Conservation (phyloP, 2,888 invertebrate genomes). For the Lampropteryx suffumata region DNA sequence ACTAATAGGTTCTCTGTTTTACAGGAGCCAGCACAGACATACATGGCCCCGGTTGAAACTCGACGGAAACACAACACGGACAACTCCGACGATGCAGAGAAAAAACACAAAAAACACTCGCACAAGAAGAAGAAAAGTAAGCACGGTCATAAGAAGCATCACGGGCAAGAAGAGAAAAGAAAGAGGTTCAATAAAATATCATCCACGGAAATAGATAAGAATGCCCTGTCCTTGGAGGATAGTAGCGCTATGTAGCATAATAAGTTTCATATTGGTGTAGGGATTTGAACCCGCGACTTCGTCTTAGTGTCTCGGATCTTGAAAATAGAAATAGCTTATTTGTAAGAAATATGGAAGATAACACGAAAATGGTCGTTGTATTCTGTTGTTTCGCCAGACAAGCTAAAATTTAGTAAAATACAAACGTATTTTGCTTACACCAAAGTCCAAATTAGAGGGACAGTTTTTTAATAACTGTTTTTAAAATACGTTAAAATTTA, state of each 20-base stretch:
- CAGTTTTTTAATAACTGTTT: too few species aligned
- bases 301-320: too few species aligned
- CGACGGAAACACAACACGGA: constrained; percentile 41
- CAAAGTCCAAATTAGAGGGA: too few species aligned
- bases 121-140: constrained; percentile 59
- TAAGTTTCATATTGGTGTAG: not conserved
- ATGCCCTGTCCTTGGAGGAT: constrained; percentile 58
- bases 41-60: constrained; percentile 68
- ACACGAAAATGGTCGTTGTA: too few species aligned
- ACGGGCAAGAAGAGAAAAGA: constrained; percentile 46
- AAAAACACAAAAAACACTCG: constrained; percentile 52
- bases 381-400: too few species aligned
- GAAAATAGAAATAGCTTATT: too few species aligned
- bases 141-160: constrained; percentile 53
- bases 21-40: constrained; percentile 60
- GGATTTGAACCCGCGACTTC: constrained; percentile 16
- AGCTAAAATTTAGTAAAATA: too few species aligned
- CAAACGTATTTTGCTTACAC: too few species aligned
- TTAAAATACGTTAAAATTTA: too few species aligned
- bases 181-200: constrained; percentile 49
- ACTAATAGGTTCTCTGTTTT: not conserved
- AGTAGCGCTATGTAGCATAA: constrained; percentile 44
- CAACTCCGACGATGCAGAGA: constrained; percentile 45
- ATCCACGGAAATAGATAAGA: constrained; percentile 58
- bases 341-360: too few species aligned